Percentiles rank a stretch among this genome's conserved stretches.
phyloP scores from a whole-genome alignment of 2,888 invertebrate genomes.

The Andrena dorsata region DNA sequence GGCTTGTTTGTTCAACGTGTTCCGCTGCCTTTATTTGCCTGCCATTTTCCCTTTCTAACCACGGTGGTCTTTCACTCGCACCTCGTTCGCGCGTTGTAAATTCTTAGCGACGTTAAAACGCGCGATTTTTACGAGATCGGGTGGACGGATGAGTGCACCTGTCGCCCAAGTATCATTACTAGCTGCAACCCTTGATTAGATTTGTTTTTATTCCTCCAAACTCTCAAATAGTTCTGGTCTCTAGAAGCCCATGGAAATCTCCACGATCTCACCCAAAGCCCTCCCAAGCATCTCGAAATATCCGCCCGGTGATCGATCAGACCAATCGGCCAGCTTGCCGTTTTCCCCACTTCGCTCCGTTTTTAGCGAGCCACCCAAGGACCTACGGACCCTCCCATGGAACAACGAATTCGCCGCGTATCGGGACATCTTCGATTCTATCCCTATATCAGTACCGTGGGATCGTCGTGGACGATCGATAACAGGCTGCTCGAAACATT shows the following conservation, averaged over 20 bases:
- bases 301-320: no score
- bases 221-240: no score
- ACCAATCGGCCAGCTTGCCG: not conserved
- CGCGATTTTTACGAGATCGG: not conserved
- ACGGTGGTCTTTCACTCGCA: slow-evolving; percentile 16
- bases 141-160: not conserved
- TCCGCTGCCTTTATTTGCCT: slow-evolving; percentile 43
- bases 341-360: not conserved
- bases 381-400: slow-evolving; percentile 14
- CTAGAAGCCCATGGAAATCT: no score
- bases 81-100: slow-evolving; percentile 50
- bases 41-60: slow-evolving; percentile 17
- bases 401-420: slow-evolving; percentile 28
- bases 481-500: slow-evolving; percentile 47
- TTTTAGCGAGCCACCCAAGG: not conserved
- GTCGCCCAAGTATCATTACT: no score
- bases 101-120: slow-evolving; percentile 13
- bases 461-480: slow-evolving; percentile 54
- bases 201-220: no score
- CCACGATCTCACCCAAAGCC: no score
- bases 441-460: slow-evolving; percentile 15
- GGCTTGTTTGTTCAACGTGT: slow-evolving; percentile 51
- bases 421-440: slow-evolving; percentile 53
- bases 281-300: no score
- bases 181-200: no score